Evolutionary conservation across 2,113 vertebrate genomes (phyloP).

Genomic region (Patagioenas fasciata): DNA sequence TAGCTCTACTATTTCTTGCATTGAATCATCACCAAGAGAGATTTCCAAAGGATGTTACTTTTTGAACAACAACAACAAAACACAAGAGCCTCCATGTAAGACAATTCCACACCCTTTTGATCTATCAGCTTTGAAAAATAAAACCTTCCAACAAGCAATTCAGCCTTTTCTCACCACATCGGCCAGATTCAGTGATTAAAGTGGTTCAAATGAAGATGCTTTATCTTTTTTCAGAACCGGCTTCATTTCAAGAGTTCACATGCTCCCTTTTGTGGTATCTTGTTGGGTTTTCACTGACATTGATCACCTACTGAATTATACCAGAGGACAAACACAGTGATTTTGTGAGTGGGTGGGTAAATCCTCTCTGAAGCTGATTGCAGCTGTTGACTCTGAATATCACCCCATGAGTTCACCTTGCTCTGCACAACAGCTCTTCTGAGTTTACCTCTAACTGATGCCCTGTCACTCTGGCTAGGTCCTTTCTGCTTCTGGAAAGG

Average conservation of each 20-base stretch:
- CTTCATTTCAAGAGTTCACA: neutral
- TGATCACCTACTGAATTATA: neutral
- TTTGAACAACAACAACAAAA: neutral
- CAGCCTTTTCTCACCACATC: neutral
- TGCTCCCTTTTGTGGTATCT: neutral
- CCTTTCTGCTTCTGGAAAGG: neutral
- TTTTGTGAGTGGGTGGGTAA: neutral
- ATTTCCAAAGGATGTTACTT: neutral
- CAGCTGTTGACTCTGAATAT: neutral
- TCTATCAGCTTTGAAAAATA: neutral
- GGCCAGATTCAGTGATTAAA: neutral
- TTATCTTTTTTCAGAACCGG: neutral
- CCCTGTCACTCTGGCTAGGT: neutral
- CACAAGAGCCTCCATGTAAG: neutral
- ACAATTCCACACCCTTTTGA: neutral
- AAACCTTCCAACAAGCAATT: neutral
- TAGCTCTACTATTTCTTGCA: neutral
- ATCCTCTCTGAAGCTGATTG: neutral
- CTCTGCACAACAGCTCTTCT: neutral
- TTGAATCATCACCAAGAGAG: fast-evolving
- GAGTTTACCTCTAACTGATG: neutral
- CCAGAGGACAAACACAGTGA: neutral
- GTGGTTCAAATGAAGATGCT: neutral
- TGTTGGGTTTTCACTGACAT: neutral
- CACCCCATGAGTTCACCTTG: neutral